These are phyloP conservation scores for Dipodomys stephensi DNA, from an alignment of 2,113 vertebrate species.

Conservation along the genomic window DNA sequence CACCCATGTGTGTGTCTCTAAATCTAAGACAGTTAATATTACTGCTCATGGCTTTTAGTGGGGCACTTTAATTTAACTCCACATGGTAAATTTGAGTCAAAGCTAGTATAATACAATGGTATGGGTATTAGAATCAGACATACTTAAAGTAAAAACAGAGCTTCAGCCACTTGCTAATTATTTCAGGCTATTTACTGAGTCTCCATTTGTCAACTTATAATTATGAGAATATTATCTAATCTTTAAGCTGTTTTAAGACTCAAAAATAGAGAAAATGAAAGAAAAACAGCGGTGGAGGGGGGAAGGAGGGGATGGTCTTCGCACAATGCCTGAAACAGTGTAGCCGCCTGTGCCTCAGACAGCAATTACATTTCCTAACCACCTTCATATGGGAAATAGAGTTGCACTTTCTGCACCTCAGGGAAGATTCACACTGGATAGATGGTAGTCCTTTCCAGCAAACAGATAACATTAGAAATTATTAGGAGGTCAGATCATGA, in stretches of 20 bases:
- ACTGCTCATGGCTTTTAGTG: constrained; percentile 14
- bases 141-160: constrained; percentile 47
- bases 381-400: neutral
- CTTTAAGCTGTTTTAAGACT: constrained; percentile 50
- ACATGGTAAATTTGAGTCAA: constrained; percentile 55
- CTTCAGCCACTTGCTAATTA: constrained; percentile 44
- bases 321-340: neutral
- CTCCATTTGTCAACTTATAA: constrained; percentile 30
- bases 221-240: constrained; percentile 63
- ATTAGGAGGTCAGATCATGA: neutral
- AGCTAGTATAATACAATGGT: constrained; percentile 58
- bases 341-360: neutral
- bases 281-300: too few relatives aligned
- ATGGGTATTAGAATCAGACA: constrained; percentile 40
- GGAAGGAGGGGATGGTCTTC: neutral
- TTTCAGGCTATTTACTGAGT: constrained; percentile 44
- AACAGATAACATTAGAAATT: neutral
- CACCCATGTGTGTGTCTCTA: neutral
- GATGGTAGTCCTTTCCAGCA: neutral
- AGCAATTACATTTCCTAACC: neutral
- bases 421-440: neutral
- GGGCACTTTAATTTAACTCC: constrained; percentile 35
- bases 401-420: neutral
- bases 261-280: neutral
- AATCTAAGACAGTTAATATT: constrained; percentile 15